Conservation (phyloP, 2,888 invertebrate genomes). For the Trissolcus japonicus region DNA sequence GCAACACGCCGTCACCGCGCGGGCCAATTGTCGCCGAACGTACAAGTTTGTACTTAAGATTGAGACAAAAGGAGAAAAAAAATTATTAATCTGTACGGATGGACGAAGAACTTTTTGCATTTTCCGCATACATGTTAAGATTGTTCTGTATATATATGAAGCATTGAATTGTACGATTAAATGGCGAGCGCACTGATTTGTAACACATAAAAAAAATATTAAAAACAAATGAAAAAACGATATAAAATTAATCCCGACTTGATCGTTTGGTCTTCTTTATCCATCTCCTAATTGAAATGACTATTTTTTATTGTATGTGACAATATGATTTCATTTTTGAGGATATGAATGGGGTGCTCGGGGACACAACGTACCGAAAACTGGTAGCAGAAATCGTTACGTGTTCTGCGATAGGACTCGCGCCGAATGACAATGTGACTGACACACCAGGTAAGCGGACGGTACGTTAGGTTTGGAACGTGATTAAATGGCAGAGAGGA, state of each 20-base stretch:
- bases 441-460: slow-evolving; percentile 31
- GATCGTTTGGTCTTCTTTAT: background rate
- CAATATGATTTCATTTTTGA: too few relatives aligned
- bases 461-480: slow-evolving; percentile 55
- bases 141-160: slow-evolving; percentile 68
- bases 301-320: too few relatives aligned
- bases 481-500: slow-evolving; percentile 56
- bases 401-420: too few relatives aligned
- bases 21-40: slow-evolving; percentile 47
- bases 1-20: slow-evolving; percentile 9
- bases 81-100: slow-evolving; percentile 45
- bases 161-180: slow-evolving; percentile 70
- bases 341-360: slow-evolving; percentile 10
- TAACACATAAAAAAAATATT: slow-evolving; percentile 63
- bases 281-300: too few relatives aligned
- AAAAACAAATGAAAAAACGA: slow-evolving; percentile 41
- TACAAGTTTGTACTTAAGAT: slow-evolving; percentile 52
- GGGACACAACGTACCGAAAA: background rate
- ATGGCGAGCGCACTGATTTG: slow-evolving; percentile 73
- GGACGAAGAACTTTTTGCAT: slow-evolving; percentile 61
- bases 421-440: slow-evolving; percentile 45
- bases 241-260: slow-evolving; percentile 14
- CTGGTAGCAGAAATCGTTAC: background rate
- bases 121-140: slow-evolving; percentile 66
- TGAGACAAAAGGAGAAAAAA: slow-evolving; percentile 22